Evolutionary conservation across 2,888 invertebrate genomes (phyloP), one percentile per base, ranked within the genome.

Genomic region (Eupithecia exiguata): DNA sequence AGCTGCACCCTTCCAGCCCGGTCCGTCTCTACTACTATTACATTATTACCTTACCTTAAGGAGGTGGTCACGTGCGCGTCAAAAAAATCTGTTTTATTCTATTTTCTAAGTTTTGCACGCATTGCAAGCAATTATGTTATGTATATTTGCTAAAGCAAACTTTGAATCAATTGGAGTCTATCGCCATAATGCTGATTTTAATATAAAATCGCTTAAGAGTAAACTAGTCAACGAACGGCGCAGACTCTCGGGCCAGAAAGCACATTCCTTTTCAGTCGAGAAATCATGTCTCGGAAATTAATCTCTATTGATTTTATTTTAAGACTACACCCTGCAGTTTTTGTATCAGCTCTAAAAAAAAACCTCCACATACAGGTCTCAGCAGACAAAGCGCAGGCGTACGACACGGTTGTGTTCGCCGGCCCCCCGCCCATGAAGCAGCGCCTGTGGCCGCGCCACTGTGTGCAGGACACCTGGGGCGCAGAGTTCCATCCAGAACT

Each of bases 401-500:
- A 97, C 87, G 99, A 99, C 89, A 98, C 97, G 0, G 98, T 99
- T n/a, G 96, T 97, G 75, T 99, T 99, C 92, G 97, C 97, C 74
- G 98, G 98, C 1, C 97, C 97, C 10, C 97, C 98, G 14, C 95
- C 96, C 40, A 96, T 97, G 95, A 97, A 96, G 84, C 99, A 99
- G 91, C 96, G 97, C 21, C 94, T 99, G 66, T 99, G 99, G 99
- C 99, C 99, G 14, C 95, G 97, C 1, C 99, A 99, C 91, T 99
- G 99, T 91, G 98, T 99, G 14, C 98, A 99, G 91, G 97, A 98
- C 83, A 97, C 98, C 0, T 98, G 98, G 98, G 99, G 99, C 6
- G 97, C 99, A 0, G 97, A 99, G 88, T 95, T 99, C 46, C 99
- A 99, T 88, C 96, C 97, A 84, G 97, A 98, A 84, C 94, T 99